Base-by-base conservation (phyloP, 2,113 vertebrate genomes). In the Diglossa brunneiventris region DNA sequence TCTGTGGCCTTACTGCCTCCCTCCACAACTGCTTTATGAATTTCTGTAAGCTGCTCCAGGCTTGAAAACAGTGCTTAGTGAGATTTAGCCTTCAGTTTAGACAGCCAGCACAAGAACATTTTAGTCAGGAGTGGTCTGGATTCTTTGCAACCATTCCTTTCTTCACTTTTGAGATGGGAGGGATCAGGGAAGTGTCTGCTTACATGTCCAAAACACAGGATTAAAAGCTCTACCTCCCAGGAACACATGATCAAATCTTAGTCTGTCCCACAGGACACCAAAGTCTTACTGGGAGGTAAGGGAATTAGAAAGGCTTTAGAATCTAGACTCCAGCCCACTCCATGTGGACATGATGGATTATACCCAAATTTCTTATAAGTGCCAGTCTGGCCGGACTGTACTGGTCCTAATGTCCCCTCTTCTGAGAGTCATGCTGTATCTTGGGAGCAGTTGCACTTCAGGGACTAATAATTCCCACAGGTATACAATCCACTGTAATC, bases 271-370 rank as follows among this genome's bases (percentile, higher is more conserved):
- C 7, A 75, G 62, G 69, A 87, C 44, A 31, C 61, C 7, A 23
- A 82, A 84, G 70, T 46, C 87, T 82, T 89, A 53, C 58, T 2
- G 17, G 81, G 67, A 87, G 68, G 87, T 87, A 92, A 87, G 46
- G 76, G 92, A 90, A 89, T 91, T 80, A 91, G 67, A 74, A 91
- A 87, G 68, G 72, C 63, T 91, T 95, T 95, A 90, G 82, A 88
- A 81, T 56, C 72, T 39, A 83, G 35, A 35, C 47, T 88, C 35
- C 72, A 86, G 50, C 41, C 44, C 0, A 0, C 37, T 93, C 63
- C 68, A 86, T 69, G 64, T 56, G 31, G 72, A 73, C 76, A 63
- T 78, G 83, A 87, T 92, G 47, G 56, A 95, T 95, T 83, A 89
- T 37, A 83, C 63, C 5, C 47, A 77, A 77, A 55, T 81, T 90